phyloP scores from a whole-genome alignment of 2,888 invertebrate species.

The Neoaliturus tenellus region DNA sequence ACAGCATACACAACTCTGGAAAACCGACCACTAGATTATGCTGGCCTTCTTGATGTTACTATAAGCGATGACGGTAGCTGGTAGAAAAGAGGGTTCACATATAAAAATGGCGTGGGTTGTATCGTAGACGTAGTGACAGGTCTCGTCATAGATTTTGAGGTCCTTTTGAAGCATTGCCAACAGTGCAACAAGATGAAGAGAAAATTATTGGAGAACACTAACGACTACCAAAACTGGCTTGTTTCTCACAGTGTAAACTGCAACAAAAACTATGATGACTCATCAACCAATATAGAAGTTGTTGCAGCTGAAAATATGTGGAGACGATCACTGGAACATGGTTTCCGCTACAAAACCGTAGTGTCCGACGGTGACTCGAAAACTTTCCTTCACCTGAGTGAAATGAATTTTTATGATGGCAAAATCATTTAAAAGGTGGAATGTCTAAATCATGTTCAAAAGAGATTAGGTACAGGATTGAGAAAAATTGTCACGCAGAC shows the following conservation, averaged over 20 bases:
- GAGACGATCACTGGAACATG: constrained; percentile 26
- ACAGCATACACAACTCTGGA: constrained; percentile 4
- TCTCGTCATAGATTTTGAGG: constrained; percentile 39
- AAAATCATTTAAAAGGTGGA: constrained; percentile 23
- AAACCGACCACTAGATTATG: constrained; percentile 5
- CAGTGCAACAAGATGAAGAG: constrained; percentile 22
- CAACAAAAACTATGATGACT: constrained; percentile 36
- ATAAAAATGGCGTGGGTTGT: constrained; percentile 43
- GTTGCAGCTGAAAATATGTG: constrained; percentile 40
- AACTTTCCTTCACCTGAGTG: constrained; percentile 37
- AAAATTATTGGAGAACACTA: not conserved
- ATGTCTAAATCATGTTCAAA: constrained; percentile 60
- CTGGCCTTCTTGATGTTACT: constrained; percentile 22
- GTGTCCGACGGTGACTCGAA: constrained; percentile 44
- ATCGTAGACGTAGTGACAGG: constrained; percentile 35
- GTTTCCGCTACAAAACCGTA: constrained; percentile 39
- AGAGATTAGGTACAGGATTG: constrained; percentile 58
- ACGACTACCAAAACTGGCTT: constrained; percentile 24
- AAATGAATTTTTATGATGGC: constrained; percentile 53
- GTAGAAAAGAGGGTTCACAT: constrained; percentile 44
- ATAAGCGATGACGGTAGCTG: constrained; percentile 47
- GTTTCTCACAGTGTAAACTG: not conserved
- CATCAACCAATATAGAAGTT: constrained; percentile 36
- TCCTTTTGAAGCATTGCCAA: constrained; percentile 31
- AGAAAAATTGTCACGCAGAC: constrained; percentile 54